Conservation (phyloP, 1,140 invertebrate genomes). For the Anagrus nilaparvatae region DNA sequence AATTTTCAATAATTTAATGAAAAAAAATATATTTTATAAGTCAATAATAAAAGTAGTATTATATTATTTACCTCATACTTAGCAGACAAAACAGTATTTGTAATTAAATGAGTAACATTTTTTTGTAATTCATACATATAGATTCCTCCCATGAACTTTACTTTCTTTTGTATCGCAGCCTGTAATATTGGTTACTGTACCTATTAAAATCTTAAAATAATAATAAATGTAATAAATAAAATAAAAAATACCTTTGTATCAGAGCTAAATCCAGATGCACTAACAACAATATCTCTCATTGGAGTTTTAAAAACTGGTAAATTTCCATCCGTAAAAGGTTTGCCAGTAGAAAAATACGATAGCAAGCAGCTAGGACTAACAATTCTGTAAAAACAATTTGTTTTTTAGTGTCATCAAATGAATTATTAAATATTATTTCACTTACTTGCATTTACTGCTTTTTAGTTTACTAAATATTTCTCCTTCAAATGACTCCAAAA, state of each 20-base stretch:
- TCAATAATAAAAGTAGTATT: slow-evolving; percentile 9
- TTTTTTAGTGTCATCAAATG: no score
- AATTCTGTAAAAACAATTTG: slow-evolving; percentile 46
- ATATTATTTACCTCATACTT: slow-evolving; percentile 55
- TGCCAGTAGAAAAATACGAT: slow-evolving; percentile 57
- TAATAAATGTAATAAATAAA: neutral
- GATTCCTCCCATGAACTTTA: slow-evolving; percentile 75
- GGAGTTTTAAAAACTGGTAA: slow-evolving; percentile 70
- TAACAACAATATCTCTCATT: slow-evolving; percentile 66
- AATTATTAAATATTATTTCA: slow-evolving; percentile 21
- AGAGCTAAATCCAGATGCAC: slow-evolving; percentile 57
- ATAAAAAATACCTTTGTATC: slow-evolving; percentile 45
- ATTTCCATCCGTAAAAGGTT: slow-evolving; percentile 61
- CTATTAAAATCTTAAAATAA: neutral
- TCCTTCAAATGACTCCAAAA: slow-evolving; percentile 63
- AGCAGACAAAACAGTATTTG: slow-evolving; percentile 56
- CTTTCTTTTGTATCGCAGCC: slow-evolving; percentile 54
- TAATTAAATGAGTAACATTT: slow-evolving; percentile 73
- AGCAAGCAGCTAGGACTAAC: slow-evolving; percentile 69
- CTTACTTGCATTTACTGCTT: slow-evolving; percentile 56
- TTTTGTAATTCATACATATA: slow-evolving; percentile 58
- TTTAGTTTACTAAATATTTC: slow-evolving; percentile 53
- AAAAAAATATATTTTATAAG: slow-evolving; percentile 6
- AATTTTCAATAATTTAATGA: no score
- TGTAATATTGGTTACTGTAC: slow-evolving; percentile 26